phyloP scores from a whole-genome alignment of 2,797 vertebrate species.

The Ctenosaura bakeri region DNA sequence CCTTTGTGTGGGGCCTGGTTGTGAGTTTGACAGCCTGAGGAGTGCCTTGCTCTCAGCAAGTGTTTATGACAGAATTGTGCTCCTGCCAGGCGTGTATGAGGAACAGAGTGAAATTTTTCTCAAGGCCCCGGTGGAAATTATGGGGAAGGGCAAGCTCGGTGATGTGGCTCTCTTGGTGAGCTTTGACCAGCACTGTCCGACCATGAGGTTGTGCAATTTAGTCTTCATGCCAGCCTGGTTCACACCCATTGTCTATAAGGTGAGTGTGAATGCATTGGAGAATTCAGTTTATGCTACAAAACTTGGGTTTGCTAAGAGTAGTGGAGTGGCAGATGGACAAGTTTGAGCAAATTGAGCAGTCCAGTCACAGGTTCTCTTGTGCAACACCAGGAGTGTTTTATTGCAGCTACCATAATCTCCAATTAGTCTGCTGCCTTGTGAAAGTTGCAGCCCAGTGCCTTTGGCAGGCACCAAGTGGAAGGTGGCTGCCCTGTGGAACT shows the following conservation, averaged over 20 bases:
- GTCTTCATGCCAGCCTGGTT: constrained; percentile 94
- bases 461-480: not conserved
- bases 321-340: not conserved
- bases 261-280: constrained; percentile 63
- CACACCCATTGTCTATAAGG: constrained; percentile 93
- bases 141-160: constrained; percentile 86
- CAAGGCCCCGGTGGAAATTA: constrained; percentile 89
- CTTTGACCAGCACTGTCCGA: constrained; percentile 91
- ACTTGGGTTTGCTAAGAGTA: not conserved
- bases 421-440: not conserved
- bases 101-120: constrained; percentile 88
- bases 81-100: constrained; percentile 89
- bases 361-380: not conserved
- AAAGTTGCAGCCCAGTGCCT: not conserved
- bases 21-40: constrained; percentile 85
- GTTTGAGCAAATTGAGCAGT: not conserved
- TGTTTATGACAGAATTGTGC: constrained; percentile 86
- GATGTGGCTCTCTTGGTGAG: constrained; percentile 87
- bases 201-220: constrained; percentile 88
- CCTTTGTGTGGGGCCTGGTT: constrained; percentile 84
- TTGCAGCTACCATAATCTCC: not conserved
- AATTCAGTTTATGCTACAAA: not conserved
- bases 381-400: not conserved
- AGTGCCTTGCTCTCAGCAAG: constrained; percentile 83
- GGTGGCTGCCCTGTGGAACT: not conserved